phyloP scores from a whole-genome alignment of 2,797 vertebrate species.

The Myotis findleyi region DNA sequence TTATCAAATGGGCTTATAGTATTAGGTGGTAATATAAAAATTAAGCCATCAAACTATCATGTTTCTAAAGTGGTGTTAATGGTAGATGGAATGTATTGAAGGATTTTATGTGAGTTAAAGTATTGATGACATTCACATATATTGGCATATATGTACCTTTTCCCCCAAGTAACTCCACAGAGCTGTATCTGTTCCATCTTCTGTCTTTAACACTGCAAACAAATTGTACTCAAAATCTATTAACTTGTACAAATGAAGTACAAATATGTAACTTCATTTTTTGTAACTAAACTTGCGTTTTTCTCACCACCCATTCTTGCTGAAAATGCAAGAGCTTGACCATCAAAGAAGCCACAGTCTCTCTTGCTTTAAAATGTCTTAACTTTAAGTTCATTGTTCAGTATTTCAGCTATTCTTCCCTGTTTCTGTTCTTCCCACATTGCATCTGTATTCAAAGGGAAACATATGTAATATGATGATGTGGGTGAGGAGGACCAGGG shows the following conservation, averaged over 20 bases:
- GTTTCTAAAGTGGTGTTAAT: not conserved
- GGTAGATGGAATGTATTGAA: not conserved
- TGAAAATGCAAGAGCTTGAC: not conserved
- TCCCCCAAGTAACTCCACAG: not conserved
- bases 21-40: not conserved
- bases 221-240: not conserved
- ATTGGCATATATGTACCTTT: not conserved
- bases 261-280: not conserved
- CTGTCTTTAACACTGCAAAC: not conserved
- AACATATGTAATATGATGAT: not conserved
- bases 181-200: not conserved
- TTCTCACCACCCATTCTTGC: not conserved
- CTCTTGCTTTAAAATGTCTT: not conserved
- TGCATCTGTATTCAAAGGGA: not conserved
- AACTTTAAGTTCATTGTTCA: not conserved
- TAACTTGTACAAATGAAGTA: not conserved
- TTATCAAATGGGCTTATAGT: not conserved
- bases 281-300: not conserved
- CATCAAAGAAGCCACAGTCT: not conserved
- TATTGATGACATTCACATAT: not conserved
- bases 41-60: not conserved
- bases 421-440: not conserved
- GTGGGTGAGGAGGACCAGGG: not conserved
- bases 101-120: slow-evolving; percentile 9
- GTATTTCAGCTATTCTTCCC: not conserved